Percentiles rank a stretch among this genome's conserved stretches.
Conservation (phyloP, 1,140 invertebrate genomes). For the Arion vulgaris region DNA sequence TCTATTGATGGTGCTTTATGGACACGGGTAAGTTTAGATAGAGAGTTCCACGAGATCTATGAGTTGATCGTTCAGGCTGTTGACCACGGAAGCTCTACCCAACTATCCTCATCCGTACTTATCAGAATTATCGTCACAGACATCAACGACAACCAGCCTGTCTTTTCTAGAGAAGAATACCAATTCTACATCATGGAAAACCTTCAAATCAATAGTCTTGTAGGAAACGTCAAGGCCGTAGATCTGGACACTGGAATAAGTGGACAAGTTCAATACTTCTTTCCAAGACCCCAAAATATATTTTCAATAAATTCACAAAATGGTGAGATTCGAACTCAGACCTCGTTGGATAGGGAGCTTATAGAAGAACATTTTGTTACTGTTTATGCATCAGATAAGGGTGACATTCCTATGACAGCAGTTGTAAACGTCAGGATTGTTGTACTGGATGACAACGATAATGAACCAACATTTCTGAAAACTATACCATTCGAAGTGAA, state of each 20-base stretch:
- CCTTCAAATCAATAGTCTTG: conserved; percentile 43
- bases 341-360: conserved; percentile 86
- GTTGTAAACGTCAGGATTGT: conserved; percentile 81
- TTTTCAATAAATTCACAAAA: conserved; percentile 63
- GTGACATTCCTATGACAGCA: conserved; percentile 82
- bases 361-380: conserved; percentile 86
- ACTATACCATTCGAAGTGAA: conserved; percentile 37
- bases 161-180: conserved; percentile 56
- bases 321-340: conserved; percentile 89
- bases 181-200: conserved; percentile 62
- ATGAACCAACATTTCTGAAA: conserved; percentile 83
- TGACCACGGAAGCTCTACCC: conserved; percentile 58
- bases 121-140: conserved; percentile 87
- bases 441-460: conserved; percentile 92
- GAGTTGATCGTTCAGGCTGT: conserved; percentile 61
- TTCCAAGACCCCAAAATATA: conserved; percentile 41
- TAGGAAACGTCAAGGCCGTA: conserved; percentile 58
- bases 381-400: conserved; percentile 88
- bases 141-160: conserved; percentile 83
- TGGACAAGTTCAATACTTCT: conserved; percentile 54
- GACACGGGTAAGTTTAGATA: conserved; percentile 80
- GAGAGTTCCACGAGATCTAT: conserved; percentile 85
- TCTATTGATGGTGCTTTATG: conserved; percentile 86
- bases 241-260: conserved; percentile 61
- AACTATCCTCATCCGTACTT: conserved; percentile 86